Percentiles rank a stretch among this genome's conserved stretches.
These are phyloP conservation scores for Lasius platythorax DNA, from an alignment of 2,888 invertebrate genomes.

Conservation along the genomic window DNA sequence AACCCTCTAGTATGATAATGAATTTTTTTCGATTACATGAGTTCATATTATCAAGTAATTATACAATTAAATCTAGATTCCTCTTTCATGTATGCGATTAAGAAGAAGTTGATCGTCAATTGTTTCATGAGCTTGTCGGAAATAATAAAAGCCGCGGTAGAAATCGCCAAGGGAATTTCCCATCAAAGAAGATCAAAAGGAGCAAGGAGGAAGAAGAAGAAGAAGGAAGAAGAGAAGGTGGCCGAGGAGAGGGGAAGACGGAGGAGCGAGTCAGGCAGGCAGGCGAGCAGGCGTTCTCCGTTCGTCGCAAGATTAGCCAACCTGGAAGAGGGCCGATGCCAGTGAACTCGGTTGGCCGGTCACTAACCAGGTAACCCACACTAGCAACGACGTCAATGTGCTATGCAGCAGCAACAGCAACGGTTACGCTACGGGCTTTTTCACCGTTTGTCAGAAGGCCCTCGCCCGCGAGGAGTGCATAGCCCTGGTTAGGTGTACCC, in stretches of 20 bases:
- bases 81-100: constrained; percentile 15
- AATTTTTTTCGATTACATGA: not conserved
- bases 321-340: constrained; percentile 85
- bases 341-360: constrained; percentile 86
- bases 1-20: not conserved
- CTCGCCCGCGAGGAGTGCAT: constrained; percentile 44
- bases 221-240: constrained; percentile 49
- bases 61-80: constrained; percentile 8
- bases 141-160: constrained; percentile 39
- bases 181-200: constrained; percentile 51
- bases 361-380: constrained; percentile 86
- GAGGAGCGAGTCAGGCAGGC: constrained; percentile 55
- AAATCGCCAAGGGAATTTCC: constrained; percentile 67
- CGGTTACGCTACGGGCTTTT: constrained; percentile 83
- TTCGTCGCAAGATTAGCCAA: constrained; percentile 84
- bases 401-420: constrained; percentile 84
- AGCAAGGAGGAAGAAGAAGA: constrained; percentile 54
- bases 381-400: constrained; percentile 84
- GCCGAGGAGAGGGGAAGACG: constrained; percentile 48
- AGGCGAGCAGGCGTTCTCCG: constrained; percentile 72
- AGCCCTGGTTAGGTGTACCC: constrained; percentile 68
- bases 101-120: constrained; percentile 5
- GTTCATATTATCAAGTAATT: constrained; percentile 17
- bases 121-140: constrained; percentile 28
- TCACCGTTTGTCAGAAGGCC: constrained; percentile 80